A percentile compares a stretch with the other conserved stretches of the same genome.
phyloP scores from a whole-genome alignment of 2,888 invertebrate species.

The Nineta flava region DNA sequence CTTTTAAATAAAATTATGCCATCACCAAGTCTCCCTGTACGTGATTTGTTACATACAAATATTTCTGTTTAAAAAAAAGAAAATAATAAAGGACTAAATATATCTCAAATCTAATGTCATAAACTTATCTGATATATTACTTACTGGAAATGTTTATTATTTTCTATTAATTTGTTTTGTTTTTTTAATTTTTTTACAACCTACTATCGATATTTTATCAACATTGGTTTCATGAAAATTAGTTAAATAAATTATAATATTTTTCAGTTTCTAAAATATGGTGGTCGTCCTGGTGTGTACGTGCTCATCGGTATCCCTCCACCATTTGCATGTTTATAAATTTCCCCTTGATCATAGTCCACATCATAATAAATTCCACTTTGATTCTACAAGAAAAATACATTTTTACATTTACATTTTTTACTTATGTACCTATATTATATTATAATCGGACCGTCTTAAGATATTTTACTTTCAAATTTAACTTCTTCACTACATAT shows the following conservation, averaged over 20 bases:
- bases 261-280: conserved; percentile 38
- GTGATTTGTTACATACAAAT: too few species aligned
- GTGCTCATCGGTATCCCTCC: conserved; percentile 64
- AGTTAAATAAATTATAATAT: background rate
- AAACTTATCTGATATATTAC: too few species aligned
- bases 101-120: too few species aligned
- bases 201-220: background rate
- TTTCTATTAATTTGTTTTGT: too few species aligned
- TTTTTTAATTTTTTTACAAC: too few species aligned
- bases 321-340: conserved; percentile 37
- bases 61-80: too few species aligned
- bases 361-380: conserved; percentile 83
- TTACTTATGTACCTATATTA: background rate
- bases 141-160: too few species aligned
- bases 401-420: conserved; percentile 1
- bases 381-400: conserved; percentile 51
- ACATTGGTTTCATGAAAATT: background rate
- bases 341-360: conserved; percentile 55
- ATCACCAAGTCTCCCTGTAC: too few species aligned
- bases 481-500: too few species aligned
- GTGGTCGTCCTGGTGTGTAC: conserved; percentile 61
- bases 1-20: too few species aligned
- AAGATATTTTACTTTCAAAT: background rate
- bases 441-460: background rate
- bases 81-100: too few species aligned